These are phyloP conservation scores for Corydoras maculifer DNA, from an alignment of 2,113 vertebrate genomes.

Conservation along the genomic window DNA sequence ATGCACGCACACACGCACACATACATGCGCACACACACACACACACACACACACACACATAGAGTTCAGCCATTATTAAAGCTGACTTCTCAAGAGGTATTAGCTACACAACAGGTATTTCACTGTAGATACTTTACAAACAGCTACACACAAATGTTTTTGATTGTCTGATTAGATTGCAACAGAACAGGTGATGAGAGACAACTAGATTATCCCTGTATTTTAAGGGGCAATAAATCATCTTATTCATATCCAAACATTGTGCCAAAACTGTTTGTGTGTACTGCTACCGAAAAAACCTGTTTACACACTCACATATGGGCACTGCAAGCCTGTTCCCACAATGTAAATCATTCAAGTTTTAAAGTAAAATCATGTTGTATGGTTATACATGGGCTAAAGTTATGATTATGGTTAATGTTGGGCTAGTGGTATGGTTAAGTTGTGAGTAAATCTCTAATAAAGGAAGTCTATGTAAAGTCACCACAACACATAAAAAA, in stretches of 20 bases:
- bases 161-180: constrained; percentile 45
- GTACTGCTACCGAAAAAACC: background rate
- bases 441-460: too few species aligned
- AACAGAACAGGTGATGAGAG: constrained; percentile 51
- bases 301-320: too few species aligned
- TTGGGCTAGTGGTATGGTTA: too few species aligned
- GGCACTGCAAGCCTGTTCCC: too few species aligned
- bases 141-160: constrained; percentile 4
- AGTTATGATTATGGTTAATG: too few species aligned
- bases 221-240: constrained; percentile 54
- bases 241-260: constrained; percentile 55
- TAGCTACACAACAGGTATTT: constrained; percentile 27
- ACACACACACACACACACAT: constrained; percentile 14
- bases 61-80: constrained; percentile 25
- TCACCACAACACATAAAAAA: too few species aligned
- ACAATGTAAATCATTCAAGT: too few species aligned
- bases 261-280: constrained; percentile 1
- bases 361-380: too few species aligned
- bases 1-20: constrained; percentile 1
- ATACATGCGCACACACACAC: background rate
- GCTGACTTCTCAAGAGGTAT: constrained; percentile 45
- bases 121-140: constrained; percentile 1
- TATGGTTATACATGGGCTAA: too few species aligned
- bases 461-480: too few species aligned
- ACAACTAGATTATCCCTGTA: constrained; percentile 58